phyloP scores from a whole-genome alignment of 2,888 invertebrate species.

The Clepsis dumicolana region DNA sequence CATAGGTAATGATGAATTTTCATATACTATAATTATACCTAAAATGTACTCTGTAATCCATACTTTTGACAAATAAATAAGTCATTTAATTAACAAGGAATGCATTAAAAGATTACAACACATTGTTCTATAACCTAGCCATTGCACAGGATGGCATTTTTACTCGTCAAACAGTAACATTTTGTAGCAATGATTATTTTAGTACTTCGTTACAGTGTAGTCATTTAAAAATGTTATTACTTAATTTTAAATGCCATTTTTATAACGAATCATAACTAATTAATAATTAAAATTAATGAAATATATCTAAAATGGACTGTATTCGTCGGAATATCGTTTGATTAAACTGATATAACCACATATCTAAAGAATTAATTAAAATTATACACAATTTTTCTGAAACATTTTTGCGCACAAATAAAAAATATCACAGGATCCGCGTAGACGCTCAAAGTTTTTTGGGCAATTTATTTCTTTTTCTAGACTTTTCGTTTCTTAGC shows the following conservation, averaged over 20 bases:
- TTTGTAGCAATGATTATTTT: not conserved
- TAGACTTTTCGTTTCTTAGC: conserved; percentile 42
- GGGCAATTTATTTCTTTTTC: conserved; percentile 46
- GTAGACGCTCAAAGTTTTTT: conserved; percentile 53
- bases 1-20: not conserved
- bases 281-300: conserved; percentile 22
- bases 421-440: conserved; percentile 48
- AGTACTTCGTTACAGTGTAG: not conserved
- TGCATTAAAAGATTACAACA: not conserved
- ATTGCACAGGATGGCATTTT: not conserved
- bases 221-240: not conserved
- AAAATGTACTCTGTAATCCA: not conserved
- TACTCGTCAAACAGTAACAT: not conserved
- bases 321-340: conserved; percentile 35
- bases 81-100: not conserved
- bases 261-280: conserved; percentile 36
- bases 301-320: conserved; percentile 44
- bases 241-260: conserved; percentile 14
- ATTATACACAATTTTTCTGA: conserved; percentile 44
- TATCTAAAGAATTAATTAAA: conserved; percentile 42
- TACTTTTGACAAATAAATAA: not conserved
- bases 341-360: conserved; percentile 41
- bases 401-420: conserved; percentile 46
- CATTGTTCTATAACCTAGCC: not conserved
- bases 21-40: not conserved